Base-by-base conservation (phyloP, 2,797 vertebrate species). In the Basileuterus tristriatus region DNA sequence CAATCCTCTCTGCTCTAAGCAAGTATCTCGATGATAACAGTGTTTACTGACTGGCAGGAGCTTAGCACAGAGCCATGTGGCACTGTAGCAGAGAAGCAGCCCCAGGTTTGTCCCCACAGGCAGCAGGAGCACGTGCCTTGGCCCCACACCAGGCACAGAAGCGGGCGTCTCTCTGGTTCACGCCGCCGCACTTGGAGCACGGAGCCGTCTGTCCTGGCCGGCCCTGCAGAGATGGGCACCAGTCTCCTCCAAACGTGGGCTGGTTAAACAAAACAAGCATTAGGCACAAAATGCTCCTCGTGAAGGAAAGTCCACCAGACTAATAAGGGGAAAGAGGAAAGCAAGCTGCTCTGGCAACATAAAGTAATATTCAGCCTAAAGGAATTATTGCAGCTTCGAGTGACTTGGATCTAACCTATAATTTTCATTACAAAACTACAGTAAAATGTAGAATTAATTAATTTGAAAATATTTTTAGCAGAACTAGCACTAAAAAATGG, bases 121-220 rank as follows among this genome's bases (percentile, higher is more conserved):
- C 13, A 37, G 4, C 0, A 29, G 50, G 10, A 83, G 37, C 67
- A 87, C 92, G 3, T 95, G 98, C 98, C 98, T 98, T 98, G 70
- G 97, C 95, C 71, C 98, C 98, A 41, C 98, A 99, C 98, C 98
- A 98, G 97, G 98, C 98, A 11, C 99, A 99, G 98, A 98, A 99
- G 88, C 93, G 95, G 23, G 98, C 98, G 4, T 98, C 96, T 0
- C 60, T 39, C 32, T 70, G 94, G 92, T 99, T 99, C 34, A 94
- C 24, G 4, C 96, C 95, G 19, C 89, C 94, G 95, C 99, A 99
- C 36, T 97, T 98, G 65, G 98, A 98, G 95, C 99, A 99, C 20
- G 63, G 93, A 69, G 97, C 53, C 76, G 69, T 98, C 95, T 97
- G 98, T 58, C 87, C 63, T 13, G 91, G 93, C 50, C 89, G 95